Conservation (phyloP, 2,113 vertebrate species). For the Oriolus oriolus region DNA sequence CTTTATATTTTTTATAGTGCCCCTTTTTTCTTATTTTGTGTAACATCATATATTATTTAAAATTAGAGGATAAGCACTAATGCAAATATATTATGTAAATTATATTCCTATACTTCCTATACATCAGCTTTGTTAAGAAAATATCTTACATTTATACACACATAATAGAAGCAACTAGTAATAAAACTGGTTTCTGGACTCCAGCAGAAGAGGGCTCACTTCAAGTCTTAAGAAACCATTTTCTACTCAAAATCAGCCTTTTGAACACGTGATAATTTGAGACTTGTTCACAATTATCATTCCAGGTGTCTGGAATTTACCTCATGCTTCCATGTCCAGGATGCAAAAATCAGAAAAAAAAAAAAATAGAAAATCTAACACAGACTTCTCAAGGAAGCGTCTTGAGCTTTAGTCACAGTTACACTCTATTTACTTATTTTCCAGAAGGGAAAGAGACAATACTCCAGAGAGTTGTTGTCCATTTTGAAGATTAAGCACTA, state of each 20-base stretch:
- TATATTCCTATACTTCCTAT: neutral
- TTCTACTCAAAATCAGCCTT: neutral
- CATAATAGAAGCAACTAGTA: neutral
- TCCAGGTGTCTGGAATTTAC: neutral
- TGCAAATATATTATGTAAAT: neutral
- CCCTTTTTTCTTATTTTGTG: neutral
- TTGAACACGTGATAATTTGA: accelerated
- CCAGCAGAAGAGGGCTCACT: neutral
- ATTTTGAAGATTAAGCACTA: neutral
- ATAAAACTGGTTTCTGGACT: neutral
- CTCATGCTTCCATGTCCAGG: neutral
- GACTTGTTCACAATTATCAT: neutral
- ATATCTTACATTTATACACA: neutral
- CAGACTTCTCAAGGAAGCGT: neutral
- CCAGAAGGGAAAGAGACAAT: neutral
- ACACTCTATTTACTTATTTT: neutral
- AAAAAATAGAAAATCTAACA: neutral
- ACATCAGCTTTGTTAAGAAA: neutral
- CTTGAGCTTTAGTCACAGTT: neutral
- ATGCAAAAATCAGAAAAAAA: neutral
- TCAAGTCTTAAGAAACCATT: neutral
- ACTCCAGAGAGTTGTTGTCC: neutral
- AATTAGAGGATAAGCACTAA: neutral
- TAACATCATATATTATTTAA: neutral
- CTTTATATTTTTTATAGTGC: neutral